Evolutionary conservation across 2,888 invertebrate genomes (phyloP), one percentile per base, ranked within the genome.

Genomic region (Drosophila acutilabella): DNA sequence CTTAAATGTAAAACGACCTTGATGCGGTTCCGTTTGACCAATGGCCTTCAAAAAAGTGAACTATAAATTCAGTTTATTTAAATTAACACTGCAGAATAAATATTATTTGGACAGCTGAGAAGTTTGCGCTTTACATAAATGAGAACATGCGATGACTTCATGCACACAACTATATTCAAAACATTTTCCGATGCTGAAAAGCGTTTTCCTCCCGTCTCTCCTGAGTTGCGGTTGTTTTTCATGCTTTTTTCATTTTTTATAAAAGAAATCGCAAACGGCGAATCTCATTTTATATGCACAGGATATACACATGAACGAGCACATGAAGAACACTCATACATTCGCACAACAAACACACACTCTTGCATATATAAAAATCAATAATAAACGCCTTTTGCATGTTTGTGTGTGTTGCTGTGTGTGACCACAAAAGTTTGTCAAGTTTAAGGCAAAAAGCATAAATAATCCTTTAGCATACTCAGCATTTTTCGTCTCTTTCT

Each of bases 381-480:
- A 75, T 75, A 75, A 47, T 18, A 44, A 54, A 41, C 52, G 59
- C 30, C n/a, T 48, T 78, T 56, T 77, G 45, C 65, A 58, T 52
- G 58, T 62, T 44, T 51, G 14, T 52, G 56, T 60, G 30, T 30
- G 30, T 30, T 30, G 30, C 41, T 58, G 30, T 57, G 57, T 64
- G 53, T 52, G 71, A 59, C 74, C 71, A 51, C 71, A 81, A 71
- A 80, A 78, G 44, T 74, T 79, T 70, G 78, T 69, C 85, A 85
- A 79, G 85, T 81, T 81, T 60, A 78, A 75, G 75, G 79, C 72
- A 71, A 69, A 71, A 81, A 64, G 52, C 74, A 78, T 78, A 81
- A 68, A 78, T 71, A 73, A 75, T 81, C 85, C 81, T 66, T 77
- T 68, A 62, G 56, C 64, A 48, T 45, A 76, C 50, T 50, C 50